These are phyloP conservation scores for Tenualosa thibaudeaui DNA, from an alignment of 2,797 vertebrate genomes.

Conservation along the genomic window DNA sequence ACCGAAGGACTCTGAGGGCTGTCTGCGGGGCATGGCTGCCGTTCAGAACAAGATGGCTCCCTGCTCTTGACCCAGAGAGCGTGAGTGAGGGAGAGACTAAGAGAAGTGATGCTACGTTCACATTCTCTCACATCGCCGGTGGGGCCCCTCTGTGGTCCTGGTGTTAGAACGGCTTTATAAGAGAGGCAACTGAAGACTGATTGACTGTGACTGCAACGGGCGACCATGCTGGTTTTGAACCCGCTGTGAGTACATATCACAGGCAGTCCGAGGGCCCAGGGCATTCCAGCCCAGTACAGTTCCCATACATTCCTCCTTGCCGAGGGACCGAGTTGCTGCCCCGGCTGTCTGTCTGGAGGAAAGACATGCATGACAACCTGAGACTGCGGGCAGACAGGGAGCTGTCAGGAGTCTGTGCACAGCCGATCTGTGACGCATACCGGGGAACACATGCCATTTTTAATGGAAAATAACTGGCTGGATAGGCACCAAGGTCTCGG, in stretches of 20 bases:
- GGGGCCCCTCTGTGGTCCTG: conserved; percentile 27
- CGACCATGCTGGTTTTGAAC: conserved; percentile 39
- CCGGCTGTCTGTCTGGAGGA: conserved; percentile 60
- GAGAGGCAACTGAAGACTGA: conserved; percentile 57
- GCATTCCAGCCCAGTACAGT: conserved; percentile 64
- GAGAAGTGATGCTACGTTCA: conserved; percentile 61
- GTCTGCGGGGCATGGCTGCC: conserved; percentile 38
- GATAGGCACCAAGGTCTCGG: not conserved
- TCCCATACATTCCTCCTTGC: conserved; percentile 72
- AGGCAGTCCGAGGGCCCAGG: conserved; percentile 47
- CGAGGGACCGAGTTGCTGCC: conserved; percentile 46
- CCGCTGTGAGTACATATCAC: conserved; percentile 47
- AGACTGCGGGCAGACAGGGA: conserved; percentile 64
- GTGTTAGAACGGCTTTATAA: conserved; percentile 21
- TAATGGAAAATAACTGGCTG: conserved; percentile 16
- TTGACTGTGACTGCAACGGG: conserved; percentile 46
- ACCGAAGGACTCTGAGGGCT: conserved; percentile 36
- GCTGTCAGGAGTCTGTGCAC: conserved; percentile 60
- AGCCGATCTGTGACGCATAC: conserved; percentile 1
- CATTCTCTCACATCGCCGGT: conserved; percentile 54
- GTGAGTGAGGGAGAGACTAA: not conserved
- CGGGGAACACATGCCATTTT: conserved; percentile 13
- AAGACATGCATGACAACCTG: conserved; percentile 57
- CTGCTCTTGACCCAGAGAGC: not conserved
- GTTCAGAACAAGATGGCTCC: conserved; percentile 37